Evolutionary conservation across 2,113 vertebrate species (phyloP).

Genomic region (Chionodraco myersi): DNA sequence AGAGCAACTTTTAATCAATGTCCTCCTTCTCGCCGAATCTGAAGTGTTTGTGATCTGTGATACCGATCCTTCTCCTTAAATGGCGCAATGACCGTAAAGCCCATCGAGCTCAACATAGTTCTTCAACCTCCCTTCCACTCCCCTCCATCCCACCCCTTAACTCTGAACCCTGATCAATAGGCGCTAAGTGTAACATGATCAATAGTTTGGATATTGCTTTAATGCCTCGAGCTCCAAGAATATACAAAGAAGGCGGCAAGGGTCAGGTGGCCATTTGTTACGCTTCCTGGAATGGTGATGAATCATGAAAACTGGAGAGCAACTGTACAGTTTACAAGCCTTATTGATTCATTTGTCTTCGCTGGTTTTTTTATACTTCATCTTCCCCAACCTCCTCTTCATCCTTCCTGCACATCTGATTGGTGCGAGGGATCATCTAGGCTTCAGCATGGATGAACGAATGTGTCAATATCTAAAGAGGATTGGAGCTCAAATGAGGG

Average conservation of each 20-base stretch:
- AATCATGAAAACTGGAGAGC: conserved; percentile 53
- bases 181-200: conserved; percentile 66
- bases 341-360: conserved; percentile 53
- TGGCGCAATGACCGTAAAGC: conserved; percentile 44
- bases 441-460: conserved; percentile 65
- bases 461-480: conserved; percentile 72
- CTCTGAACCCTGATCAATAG: conserved; percentile 72
- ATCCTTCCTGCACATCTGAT: conserved; percentile 39
- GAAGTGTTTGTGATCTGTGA: conserved; percentile 50
- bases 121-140: conserved; percentile 25
- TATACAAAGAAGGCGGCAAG: conserved; percentile 41
- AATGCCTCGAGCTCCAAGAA: conserved; percentile 54
- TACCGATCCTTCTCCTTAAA: conserved; percentile 59
- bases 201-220: conserved; percentile 58
- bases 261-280: conserved; percentile 40
- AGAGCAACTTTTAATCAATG: conserved; percentile 54
- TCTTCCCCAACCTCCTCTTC: conserved; percentile 27
- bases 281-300: conserved; percentile 64
- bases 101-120: conserved; percentile 19
- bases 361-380: conserved; percentile 21
- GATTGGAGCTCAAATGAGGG: conserved; percentile 66
- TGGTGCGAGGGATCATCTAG: conserved; percentile 63
- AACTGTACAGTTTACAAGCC: conserved; percentile 33
- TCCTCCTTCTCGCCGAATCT: conserved; percentile 6
- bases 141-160: conserved; percentile 45